These are phyloP conservation scores for Stercorarius parasiticus DNA, from an alignment of 2,113 vertebrate genomes.

Conservation along the genomic window DNA sequence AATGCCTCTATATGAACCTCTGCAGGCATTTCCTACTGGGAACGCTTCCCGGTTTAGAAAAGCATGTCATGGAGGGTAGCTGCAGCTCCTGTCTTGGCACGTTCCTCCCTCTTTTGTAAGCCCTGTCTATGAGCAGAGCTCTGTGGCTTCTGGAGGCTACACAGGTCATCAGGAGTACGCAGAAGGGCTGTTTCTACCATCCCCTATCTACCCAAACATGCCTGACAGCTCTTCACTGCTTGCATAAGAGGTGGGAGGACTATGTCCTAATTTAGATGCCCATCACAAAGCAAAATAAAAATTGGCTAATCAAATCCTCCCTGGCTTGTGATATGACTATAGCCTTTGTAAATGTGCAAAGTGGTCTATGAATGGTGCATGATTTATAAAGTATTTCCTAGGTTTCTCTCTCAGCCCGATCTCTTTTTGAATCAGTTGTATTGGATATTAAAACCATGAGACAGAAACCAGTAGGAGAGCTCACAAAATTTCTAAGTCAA, in stretches of 20 bases:
- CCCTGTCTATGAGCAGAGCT: not conserved
- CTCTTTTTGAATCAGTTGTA: not conserved
- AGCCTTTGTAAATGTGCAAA: not conserved
- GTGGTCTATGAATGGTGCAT: not conserved
- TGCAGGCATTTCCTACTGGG: slow-evolving; percentile 30
- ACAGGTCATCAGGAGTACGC: not conserved
- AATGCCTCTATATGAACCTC: not conserved
- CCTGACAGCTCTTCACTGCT: not conserved
- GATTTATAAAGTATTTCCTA: not conserved
- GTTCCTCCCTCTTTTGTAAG: not conserved
- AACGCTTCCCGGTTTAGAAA: not conserved
- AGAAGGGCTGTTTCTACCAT: not conserved
- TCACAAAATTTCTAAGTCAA: not conserved
- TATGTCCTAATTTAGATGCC: not conserved
- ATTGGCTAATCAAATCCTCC: not conserved
- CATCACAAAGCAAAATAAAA: not conserved
- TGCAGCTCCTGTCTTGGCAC: not conserved
- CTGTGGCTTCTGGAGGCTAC: not conserved
- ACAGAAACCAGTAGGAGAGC: not conserved
- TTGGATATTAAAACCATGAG: not conserved
- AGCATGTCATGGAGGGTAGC: not conserved
- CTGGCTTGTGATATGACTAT: not conserved
- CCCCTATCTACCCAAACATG: not conserved
- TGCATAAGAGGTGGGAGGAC: not conserved
- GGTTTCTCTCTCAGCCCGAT: not conserved